Evolutionary conservation across 2,113 vertebrate species (phyloP), one percentile per base, ranked within the genome.

Genomic region (Seriola dumerili): DNA sequence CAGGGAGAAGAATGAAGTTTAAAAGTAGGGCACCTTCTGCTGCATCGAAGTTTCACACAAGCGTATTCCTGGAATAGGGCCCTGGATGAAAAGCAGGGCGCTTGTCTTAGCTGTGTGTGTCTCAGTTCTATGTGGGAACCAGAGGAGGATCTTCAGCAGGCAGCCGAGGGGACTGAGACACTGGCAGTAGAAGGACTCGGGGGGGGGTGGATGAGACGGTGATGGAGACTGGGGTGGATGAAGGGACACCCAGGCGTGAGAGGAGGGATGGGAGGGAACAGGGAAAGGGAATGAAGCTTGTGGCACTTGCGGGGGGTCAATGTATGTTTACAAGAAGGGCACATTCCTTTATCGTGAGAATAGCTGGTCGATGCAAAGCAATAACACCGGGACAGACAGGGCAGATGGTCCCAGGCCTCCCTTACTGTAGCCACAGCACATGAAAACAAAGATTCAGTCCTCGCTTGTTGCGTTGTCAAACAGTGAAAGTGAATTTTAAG

Each of bases 1-100:
- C 84, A 52, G 85, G 79, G 83, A 92, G 91, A 93, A 94, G 87
- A 93, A 93, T 91, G 89, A 92, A 84, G 90, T 85, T 91, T 91
- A 91, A 94, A 96, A 95, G 90, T 94, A 94, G 94, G 94, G 87
- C 95, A 94, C 94, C 93, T 94, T 95, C 94, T 93, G 93, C 89
- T 85, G 90, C 90, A 63, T 80, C 83, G 25, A 83, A 86, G 91
- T 89, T 91, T 88, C 89, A 92, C 91, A 93, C 92, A 91, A 85
- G 88, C 89, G 61, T 54, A 89, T 93, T 94, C 90, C 85, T 94
- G 93, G 90, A 94, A 91, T 88, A 85, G 85, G 72, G 89, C 78
- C 82, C 85, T 84, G 78, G 84, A 72, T 85, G 65, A 89, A 62
- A 83, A 90, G 81, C 81, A 87, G 89, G 90, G 52, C 32, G 25